These are phyloP conservation scores for Priocnemis perturbator DNA, from an alignment of 2,888 invertebrate species.

Conservation along the genomic window DNA sequence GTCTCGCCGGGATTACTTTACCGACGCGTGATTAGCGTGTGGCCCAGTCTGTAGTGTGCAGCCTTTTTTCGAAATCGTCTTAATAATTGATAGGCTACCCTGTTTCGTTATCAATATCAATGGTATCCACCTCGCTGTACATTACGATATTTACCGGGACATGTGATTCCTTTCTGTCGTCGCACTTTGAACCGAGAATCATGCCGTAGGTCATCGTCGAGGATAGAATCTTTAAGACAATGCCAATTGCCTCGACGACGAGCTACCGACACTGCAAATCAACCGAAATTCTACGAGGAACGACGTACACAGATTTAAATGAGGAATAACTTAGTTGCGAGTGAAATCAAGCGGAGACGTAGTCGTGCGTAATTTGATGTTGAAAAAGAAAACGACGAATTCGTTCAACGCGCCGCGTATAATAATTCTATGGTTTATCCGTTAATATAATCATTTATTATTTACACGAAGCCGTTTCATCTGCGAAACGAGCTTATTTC, in stretches of 20 bases:
- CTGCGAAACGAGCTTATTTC: constrained; percentile 57
- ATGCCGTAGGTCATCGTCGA: constrained; percentile 39
- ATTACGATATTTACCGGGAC: constrained; percentile 29
- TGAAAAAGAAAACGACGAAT: not conserved
- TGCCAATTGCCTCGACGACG: constrained; percentile 27
- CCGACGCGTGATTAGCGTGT: constrained; percentile 26
- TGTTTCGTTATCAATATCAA: constrained; percentile 73
- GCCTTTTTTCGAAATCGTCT: constrained; percentile 53
- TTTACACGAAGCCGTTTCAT: constrained; percentile 11
- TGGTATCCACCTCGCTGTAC: constrained; percentile 58
- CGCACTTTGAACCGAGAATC: constrained; percentile 26
- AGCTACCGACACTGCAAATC: constrained; percentile 29
- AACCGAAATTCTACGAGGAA: constrained; percentile 28
- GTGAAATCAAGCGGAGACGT: constrained; percentile 33
- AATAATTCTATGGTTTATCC: not conserved
- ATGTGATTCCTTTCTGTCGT: constrained; percentile 12
- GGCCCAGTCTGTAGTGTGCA: constrained; percentile 41
- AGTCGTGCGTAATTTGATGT: constrained; percentile 9
- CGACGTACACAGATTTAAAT: constrained; percentile 22
- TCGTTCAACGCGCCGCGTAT: not conserved
- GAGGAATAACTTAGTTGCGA: constrained; percentile 34
- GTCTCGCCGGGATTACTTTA: not conserved
- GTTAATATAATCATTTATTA: constrained; percentile 9
- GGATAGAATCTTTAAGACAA: constrained; percentile 11
- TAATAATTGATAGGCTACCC: constrained; percentile 75